Percentiles rank a stretch among this genome's conserved stretches.
phyloP scores from a whole-genome alignment of 2,113 vertebrate species.

The Urocynchramus pylzowi region DNA sequence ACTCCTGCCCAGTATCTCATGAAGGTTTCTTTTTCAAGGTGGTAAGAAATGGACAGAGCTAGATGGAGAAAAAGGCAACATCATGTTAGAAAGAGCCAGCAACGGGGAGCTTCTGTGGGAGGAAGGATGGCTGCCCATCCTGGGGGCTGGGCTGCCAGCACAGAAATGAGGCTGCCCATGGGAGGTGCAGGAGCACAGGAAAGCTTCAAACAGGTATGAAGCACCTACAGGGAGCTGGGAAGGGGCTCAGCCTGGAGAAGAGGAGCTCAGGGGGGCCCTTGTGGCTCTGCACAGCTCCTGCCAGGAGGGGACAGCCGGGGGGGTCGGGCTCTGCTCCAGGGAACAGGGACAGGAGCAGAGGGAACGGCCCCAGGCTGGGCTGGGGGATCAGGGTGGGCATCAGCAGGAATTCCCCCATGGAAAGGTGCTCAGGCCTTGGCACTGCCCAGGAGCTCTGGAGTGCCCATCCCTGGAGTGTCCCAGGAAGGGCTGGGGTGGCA shows the following conservation, averaged over 20 bases:
- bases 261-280: background rate
- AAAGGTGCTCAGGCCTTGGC: fast-evolving
- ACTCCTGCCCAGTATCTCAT: background rate
- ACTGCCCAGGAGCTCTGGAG: background rate
- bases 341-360: background rate
- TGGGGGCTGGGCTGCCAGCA: fast-evolving
- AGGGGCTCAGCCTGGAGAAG: background rate
- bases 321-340: background rate
- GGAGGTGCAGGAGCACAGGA: background rate
- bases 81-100: background rate
- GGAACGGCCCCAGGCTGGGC: background rate
- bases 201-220: fast-evolving
- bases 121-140: no score
- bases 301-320: background rate
- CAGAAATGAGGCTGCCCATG: fast-evolving
- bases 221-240: background rate
- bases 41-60: background rate
- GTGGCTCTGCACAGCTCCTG: background rate
- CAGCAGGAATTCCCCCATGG: background rate
- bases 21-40: background rate
- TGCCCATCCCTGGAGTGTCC: background rate
- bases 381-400: fast-evolving
- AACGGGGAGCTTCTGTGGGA: background rate
- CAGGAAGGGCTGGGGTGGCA: background rate
- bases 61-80: background rate